Conservation (phyloP, 1,140 invertebrate species). For the Melitaea cinxia region DNA sequence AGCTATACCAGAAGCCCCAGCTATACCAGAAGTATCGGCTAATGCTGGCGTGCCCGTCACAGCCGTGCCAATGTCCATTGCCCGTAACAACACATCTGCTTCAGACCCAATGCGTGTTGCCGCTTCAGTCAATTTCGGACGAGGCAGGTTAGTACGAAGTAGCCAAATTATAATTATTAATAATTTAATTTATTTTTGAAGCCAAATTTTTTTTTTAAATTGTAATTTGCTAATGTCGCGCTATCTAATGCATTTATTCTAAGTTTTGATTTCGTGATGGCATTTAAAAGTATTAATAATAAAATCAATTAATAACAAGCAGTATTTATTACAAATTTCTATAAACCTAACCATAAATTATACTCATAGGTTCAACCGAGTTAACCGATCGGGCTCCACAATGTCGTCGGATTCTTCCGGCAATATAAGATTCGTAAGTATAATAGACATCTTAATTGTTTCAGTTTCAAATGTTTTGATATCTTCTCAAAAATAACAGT, state of each 20-base stretch:
- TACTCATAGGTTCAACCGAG: neutral
- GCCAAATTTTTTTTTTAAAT: too few relatives aligned
- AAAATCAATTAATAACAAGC: too few relatives aligned
- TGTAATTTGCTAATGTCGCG: too few relatives aligned
- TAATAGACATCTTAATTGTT: neutral
- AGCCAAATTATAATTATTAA: neutral
- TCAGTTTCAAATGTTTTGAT: neutral
- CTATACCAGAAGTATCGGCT: neutral
- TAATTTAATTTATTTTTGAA: too few relatives aligned
- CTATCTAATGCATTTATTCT: too few relatives aligned
- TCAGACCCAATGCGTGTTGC: too few relatives aligned
- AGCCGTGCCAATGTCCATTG: neutral
- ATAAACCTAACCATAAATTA: too few relatives aligned
- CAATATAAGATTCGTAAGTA: constrained; percentile 32
- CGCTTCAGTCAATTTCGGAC: neutral
- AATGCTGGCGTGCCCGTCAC: neutral
- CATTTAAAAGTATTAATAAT: too few relatives aligned
- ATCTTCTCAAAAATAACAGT: too few relatives aligned
- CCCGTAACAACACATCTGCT: neutral
- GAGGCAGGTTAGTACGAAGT: neutral
- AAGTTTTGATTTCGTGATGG: too few relatives aligned
- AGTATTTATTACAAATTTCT: too few relatives aligned
- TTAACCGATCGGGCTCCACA: constrained; percentile 8
- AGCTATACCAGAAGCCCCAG: neutral
- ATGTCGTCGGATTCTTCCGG: constrained; percentile 8